phyloP scores from a whole-genome alignment of 2,113 vertebrate species.

The Chamaea fasciata region DNA sequence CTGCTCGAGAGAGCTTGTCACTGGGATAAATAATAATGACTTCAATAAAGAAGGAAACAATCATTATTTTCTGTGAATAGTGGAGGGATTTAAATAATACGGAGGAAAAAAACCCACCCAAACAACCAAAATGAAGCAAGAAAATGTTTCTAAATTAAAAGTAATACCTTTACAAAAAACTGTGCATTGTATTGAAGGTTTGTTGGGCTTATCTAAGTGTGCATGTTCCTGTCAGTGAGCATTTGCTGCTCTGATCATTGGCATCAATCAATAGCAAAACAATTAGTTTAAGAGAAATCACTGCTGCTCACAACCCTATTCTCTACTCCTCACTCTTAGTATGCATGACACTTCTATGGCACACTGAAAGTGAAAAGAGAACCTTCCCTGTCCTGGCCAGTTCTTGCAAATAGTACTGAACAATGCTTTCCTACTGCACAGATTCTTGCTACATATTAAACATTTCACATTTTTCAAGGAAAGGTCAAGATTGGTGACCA shows the following conservation, averaged over 20 bases:
- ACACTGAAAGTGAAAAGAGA: background rate
- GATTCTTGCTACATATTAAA: background rate
- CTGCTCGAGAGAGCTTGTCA: background rate
- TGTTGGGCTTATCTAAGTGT: background rate
- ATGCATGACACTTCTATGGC: background rate
- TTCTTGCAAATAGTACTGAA: background rate
- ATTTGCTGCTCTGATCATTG: background rate
- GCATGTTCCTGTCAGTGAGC: background rate
- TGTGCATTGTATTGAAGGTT: background rate
- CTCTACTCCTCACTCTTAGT: background rate
- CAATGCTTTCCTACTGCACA: background rate
- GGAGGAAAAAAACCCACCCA: background rate
- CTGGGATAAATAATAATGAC: background rate
- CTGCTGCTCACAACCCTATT: fast-evolving
- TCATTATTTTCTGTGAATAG: background rate
- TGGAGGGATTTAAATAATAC: background rate
- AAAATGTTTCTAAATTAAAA: background rate
- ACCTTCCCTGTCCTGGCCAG: background rate
- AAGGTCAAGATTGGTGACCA: background rate
- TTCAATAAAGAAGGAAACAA: background rate
- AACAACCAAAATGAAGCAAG: background rate
- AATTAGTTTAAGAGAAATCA: background rate
- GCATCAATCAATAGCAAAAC: background rate
- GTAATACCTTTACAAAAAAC: background rate
- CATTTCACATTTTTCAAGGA: background rate